Percentiles rank a stretch among this genome's conserved stretches.
These are phyloP conservation scores for Prinia subflava DNA, from an alignment of 2,113 vertebrate species.

Conservation along the genomic window DNA sequence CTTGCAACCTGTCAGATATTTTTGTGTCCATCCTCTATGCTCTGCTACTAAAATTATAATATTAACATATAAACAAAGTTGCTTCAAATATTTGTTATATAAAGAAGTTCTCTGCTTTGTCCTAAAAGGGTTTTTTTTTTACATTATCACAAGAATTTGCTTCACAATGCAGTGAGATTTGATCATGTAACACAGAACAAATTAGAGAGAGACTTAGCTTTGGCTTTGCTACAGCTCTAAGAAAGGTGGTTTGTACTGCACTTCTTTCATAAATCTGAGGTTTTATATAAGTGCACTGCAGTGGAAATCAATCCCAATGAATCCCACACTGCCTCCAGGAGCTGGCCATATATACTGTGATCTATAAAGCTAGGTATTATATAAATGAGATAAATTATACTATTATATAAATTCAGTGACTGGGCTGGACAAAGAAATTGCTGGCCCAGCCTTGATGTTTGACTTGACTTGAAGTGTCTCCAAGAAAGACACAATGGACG, in stretches of 20 bases:
- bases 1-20: not conserved
- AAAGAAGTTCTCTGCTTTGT: not conserved
- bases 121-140: constrained; percentile 37
- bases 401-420: not conserved
- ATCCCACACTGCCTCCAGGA: not conserved
- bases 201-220: not conserved
- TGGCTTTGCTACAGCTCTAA: not conserved
- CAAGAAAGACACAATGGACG: not conserved
- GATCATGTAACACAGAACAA: constrained; percentile 44
- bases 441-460: not conserved
- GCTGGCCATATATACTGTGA: not conserved
- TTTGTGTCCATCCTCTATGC: not conserved
- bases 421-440: not conserved
- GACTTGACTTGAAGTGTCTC: constrained; percentile 17
- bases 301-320: not conserved
- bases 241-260: not conserved
- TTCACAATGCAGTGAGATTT: constrained; percentile 72
- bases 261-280: not conserved
- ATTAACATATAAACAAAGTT: not conserved
- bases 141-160: constrained; percentile 43
- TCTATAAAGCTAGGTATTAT: not conserved
- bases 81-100: not conserved
- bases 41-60: not conserved
- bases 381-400: not conserved
- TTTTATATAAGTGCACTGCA: not conserved